Conservation (phyloP, 2,113 vertebrate species). For the Planiliza haematocheilus region DNA sequence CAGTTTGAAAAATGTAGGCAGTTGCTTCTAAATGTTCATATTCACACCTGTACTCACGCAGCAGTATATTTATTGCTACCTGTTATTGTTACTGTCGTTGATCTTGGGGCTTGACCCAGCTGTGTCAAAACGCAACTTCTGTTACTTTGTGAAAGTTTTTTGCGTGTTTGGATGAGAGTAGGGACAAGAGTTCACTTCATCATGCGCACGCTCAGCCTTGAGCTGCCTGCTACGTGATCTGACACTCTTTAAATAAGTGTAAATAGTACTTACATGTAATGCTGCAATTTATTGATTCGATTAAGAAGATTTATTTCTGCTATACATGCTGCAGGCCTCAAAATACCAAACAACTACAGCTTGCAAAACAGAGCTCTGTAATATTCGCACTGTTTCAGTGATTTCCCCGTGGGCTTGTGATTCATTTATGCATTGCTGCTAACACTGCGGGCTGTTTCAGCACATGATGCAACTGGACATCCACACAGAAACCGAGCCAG, state of each 20-base stretch:
- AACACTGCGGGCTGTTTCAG: slow-evolving; percentile 15
- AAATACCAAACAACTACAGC: slow-evolving; percentile 16
- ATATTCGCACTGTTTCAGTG: slow-evolving; percentile 13
- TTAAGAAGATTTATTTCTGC: slow-evolving; percentile 1
- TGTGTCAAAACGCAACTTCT: no score
- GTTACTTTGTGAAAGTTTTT: not conserved
- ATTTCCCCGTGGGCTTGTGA: slow-evolving; percentile 31
- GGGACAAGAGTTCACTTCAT: slow-evolving; percentile 1
- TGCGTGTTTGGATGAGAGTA: not conserved
- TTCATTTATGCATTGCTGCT: slow-evolving; percentile 37
- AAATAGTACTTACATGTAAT: slow-evolving; percentile 26
- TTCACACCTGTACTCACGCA: no score
- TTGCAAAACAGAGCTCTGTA: not conserved
- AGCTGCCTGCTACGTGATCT: not conserved
- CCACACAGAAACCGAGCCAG: slow-evolving; percentile 13
- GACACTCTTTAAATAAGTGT: not conserved
- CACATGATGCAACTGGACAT: slow-evolving; percentile 34
- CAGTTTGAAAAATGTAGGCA: no score
- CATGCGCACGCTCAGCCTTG: not conserved
- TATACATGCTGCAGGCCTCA: slow-evolving; percentile 15
- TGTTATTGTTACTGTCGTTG: no score
- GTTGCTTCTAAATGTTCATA: no score
- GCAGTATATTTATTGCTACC: no score
- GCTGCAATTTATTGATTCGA: slow-evolving; percentile 20
- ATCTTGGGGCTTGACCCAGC: no score